Evolutionary conservation across 2,113 vertebrate species (phyloP).

Genomic region (Bubo blakistoni): DNA sequence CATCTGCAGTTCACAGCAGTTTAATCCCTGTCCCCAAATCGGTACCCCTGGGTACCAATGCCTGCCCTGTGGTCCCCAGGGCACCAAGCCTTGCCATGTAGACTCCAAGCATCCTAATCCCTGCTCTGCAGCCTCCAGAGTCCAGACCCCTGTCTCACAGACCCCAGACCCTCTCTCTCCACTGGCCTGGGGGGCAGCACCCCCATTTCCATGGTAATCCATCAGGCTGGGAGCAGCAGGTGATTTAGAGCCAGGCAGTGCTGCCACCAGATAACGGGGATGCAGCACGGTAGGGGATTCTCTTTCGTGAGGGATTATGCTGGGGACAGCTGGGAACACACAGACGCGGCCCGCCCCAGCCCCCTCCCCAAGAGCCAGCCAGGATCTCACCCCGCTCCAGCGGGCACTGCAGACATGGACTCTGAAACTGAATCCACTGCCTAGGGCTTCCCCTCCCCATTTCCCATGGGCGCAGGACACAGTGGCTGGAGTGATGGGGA

Average conservation of each 20-base stretch:
- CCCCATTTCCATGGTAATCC: background rate
- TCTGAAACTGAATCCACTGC: background rate
- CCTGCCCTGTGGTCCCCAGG: background rate
- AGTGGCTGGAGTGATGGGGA: background rate
- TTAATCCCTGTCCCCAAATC: background rate
- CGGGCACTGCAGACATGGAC: background rate
- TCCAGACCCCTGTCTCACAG: background rate
- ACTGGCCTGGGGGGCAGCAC: background rate
- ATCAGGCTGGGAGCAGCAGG: background rate
- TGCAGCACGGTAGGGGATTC: conserved; percentile 35
- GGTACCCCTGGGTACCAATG: background rate
- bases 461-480: background rate
- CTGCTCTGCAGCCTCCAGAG: background rate
- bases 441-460: background rate
- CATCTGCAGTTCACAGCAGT: background rate
- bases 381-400: background rate
- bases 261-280: background rate
- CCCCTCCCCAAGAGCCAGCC: background rate
- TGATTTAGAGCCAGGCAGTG: conserved; percentile 18
- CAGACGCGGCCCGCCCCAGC: background rate
- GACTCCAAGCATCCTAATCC: background rate
- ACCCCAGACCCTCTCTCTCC: background rate
- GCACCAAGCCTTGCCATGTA: background rate
- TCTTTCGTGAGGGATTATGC: conserved; percentile 58
- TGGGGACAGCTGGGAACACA: conserved; percentile 73